Evolutionary conservation across 2,888 invertebrate genomes (phyloP).

Genomic region (Eudiplozoon nipponicum): DNA sequence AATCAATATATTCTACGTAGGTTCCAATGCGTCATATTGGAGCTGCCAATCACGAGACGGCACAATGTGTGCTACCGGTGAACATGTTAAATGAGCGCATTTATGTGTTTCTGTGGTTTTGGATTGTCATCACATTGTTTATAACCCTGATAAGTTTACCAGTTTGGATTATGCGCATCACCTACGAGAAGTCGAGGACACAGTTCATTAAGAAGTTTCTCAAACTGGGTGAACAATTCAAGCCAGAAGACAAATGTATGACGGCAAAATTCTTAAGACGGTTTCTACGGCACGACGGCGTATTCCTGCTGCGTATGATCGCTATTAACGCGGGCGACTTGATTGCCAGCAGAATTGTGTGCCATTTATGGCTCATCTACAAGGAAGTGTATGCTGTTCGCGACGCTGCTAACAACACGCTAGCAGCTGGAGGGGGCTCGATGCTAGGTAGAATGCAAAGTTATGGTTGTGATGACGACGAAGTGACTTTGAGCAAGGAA

Average conservation of each 20-base stretch:
- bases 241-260: background rate
- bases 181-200: background rate
- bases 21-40: constrained; percentile 9
- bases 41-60: constrained; percentile 1
- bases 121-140: constrained; percentile 9
- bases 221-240: background rate
- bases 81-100: constrained; percentile 17
- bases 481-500: no score
- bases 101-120: constrained; percentile 17
- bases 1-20: no score
- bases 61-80: constrained; percentile 16
- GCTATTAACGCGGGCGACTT: constrained; percentile 13
- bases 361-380: constrained; percentile 14
- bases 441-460: no score
- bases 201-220: constrained; percentile 14
- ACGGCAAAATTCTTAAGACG: constrained; percentile 4
- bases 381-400: no score
- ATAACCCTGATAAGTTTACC: constrained; percentile 11
- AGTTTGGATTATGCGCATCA: constrained; percentile 12
- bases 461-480: no score
- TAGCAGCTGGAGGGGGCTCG: no score
- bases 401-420: no score
- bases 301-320: constrained; percentile 12
- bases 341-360: constrained; percentile 12
- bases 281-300: constrained; percentile 14